Conservation (phyloP, 2,113 vertebrate species). For the Semnornis frantzii region DNA sequence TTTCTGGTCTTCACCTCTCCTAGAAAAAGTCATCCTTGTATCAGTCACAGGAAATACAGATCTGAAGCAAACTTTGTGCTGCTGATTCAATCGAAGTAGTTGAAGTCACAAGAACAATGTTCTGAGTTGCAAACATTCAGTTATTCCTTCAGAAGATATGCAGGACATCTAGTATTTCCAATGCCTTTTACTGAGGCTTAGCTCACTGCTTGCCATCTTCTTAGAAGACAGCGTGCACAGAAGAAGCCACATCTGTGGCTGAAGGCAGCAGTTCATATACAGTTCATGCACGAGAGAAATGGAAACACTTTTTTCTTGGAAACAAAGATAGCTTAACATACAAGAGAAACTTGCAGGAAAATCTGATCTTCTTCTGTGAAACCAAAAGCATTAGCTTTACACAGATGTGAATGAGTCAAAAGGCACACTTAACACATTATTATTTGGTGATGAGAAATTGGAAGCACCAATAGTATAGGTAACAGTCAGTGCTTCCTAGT, state of each 20-base stretch:
- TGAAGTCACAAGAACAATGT: not conserved
- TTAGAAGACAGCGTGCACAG: not conserved
- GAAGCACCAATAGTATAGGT: not conserved
- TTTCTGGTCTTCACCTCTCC: not conserved
- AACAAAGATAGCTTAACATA: not conserved
- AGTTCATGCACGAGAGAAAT: not conserved
- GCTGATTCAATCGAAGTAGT: not conserved
- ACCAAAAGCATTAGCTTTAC: not conserved
- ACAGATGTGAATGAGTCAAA: not conserved
- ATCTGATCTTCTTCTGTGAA: not conserved
- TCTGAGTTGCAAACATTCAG: not conserved
- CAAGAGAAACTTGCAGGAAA: not conserved
- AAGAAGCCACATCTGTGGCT: not conserved
- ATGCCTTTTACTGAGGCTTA: not conserved
- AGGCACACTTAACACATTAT: not conserved
- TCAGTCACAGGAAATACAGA: not conserved
- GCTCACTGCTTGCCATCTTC: not conserved
- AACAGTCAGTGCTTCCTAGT: not conserved
- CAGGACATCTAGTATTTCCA: not conserved
- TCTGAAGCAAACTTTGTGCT: not conserved
- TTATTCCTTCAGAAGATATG: not conserved
- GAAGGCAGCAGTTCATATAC: not conserved
- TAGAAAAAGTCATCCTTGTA: not conserved
- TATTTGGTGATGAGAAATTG: not conserved
- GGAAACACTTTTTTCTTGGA: not conserved